Percentiles rank a stretch among this genome's conserved stretches.
Conservation (phyloP, 2,797 vertebrate species). For the Acipenser oxyrinchus region DNA sequence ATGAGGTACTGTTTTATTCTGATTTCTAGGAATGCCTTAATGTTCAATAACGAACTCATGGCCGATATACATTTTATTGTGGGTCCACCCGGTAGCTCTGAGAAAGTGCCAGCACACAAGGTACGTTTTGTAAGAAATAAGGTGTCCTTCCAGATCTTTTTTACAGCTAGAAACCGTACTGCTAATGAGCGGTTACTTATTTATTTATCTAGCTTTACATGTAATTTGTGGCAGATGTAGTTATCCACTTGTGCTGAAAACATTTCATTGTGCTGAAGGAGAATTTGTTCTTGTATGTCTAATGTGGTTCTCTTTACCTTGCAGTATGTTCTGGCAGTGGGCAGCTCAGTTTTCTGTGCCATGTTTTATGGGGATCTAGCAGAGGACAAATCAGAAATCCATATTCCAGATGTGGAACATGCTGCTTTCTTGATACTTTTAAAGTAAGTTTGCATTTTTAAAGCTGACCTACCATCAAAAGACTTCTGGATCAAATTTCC, state of each 20-base stretch:
- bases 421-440: constrained; percentile 92
- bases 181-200: too few relatives aligned
- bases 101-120: constrained; percentile 92
- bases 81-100: constrained; percentile 71
- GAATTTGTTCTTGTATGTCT: neutral
- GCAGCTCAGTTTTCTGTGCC: constrained; percentile 96
- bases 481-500: neutral
- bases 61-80: constrained; percentile 96
- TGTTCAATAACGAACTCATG: constrained; percentile 99
- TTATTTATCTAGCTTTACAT: neutral
- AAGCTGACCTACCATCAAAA: constrained; percentile 11
- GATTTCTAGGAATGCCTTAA: constrained; percentile 81
- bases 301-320: constrained; percentile 19
- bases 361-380: constrained; percentile 98
- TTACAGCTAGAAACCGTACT: neutral
- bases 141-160: too few relatives aligned
- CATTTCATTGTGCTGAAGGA: too few relatives aligned
- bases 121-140: constrained; percentile 37
- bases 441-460: constrained; percentile 73
- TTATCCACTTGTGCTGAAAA: neutral
- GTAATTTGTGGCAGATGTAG: neutral
- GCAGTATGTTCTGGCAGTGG: constrained; percentile 95
- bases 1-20: constrained; percentile 8
- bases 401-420: constrained; percentile 97
- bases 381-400: constrained; percentile 87